Conservation (phyloP, 2,797 vertebrate genomes). For the Amblyraja radiata region DNA sequence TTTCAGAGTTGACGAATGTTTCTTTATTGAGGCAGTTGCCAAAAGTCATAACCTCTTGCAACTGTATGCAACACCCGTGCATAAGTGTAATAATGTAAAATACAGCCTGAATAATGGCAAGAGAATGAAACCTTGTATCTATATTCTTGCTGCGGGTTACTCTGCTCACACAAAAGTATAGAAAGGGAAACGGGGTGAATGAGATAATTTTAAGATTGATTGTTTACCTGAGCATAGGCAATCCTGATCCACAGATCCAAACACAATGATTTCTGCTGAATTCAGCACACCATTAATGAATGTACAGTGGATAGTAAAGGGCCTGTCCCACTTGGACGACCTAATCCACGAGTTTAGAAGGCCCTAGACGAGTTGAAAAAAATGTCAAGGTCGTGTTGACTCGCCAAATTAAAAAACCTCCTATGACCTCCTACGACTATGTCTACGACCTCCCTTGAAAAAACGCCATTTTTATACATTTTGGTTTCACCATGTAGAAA, state of each 20-base stretch:
- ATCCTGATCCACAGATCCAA: background rate
- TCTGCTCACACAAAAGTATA: background rate
- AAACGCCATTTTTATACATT: no score
- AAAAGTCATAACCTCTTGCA: background rate
- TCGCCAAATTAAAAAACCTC: no score
- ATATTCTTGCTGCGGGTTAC: background rate
- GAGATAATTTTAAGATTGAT: background rate
- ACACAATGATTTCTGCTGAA: background rate
- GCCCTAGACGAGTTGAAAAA: no score
- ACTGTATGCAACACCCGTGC: background rate
- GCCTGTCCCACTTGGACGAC: no score
- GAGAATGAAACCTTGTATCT: background rate
- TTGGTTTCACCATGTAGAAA: no score
- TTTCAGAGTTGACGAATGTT: background rate
- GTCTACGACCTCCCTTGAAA: no score
- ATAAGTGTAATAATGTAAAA: background rate
- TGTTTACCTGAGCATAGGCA: background rate
- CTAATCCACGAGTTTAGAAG: no score
- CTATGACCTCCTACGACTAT: no score
- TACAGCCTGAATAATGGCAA: background rate
- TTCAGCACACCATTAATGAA: background rate
- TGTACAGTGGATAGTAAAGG: background rate
- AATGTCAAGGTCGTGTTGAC: no score
- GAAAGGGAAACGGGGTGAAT: background rate
- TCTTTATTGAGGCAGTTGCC: background rate